Evolutionary conservation across 2,113 vertebrate genomes (phyloP), one percentile per base, ranked within the genome.

Genomic region (Balaeniceps rex): DNA sequence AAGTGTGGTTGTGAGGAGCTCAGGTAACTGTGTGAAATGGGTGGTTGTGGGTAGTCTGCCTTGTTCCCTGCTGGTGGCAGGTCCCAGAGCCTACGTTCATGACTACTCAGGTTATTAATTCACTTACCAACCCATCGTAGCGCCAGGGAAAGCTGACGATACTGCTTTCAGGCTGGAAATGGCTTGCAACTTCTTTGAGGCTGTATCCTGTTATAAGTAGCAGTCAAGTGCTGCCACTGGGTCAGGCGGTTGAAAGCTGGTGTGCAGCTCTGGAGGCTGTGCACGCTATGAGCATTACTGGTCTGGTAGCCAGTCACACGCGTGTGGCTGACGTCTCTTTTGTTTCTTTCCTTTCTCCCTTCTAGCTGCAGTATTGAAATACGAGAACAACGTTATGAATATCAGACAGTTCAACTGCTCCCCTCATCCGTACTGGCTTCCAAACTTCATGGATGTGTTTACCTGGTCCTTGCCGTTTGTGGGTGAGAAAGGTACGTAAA

Each of bases 391-490:
- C 5, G 99, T 99, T 94, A 99, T 99, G 99, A 99, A 99, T 94
- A 99, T 99, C 98, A 98, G 99, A 91, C 99, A 99, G 97, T 99
- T 99, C 98, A 99, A 99, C 98, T 99, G 99, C 93, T 99, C 99
- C 79, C 99, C 99, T 79, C 99, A 99, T 94, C 99, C 99, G 0
- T 99, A 99, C 98, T 99, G 99, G 99, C 99, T 99, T 97, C 99
- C 99, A 89, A 99, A 99, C 96, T 99, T 99, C 98, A 99, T 99
- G 99, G 99, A 99, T 70, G 99, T 99, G 63, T 99, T 99, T 97
- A 99, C 99, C 95, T 99, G 99, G 99, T 99, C 99, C 54, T 98
- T 99, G 98, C 99, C 99, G 0, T 99, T 99, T 71, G 99, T 99
- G 58, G 99, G 99, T 24, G 99, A 99, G 95, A 99, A 99, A 98